phyloP scores from a whole-genome alignment of 2,113 vertebrate species.

The Pelusios castaneus region DNA sequence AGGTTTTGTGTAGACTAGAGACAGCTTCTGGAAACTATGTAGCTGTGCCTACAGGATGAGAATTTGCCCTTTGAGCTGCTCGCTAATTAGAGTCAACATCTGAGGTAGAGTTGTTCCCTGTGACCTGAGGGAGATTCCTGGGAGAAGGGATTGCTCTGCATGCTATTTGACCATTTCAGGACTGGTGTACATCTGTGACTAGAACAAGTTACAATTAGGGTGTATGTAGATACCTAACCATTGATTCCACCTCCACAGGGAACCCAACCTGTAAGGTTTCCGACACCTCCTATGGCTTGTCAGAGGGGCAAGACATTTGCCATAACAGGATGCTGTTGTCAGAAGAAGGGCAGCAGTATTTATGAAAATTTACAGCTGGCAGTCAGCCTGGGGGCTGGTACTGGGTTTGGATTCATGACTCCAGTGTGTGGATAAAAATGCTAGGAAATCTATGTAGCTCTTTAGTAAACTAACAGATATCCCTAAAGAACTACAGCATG shows the following conservation, averaged over 20 bases:
- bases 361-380: neutral
- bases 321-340: too few relatives aligned
- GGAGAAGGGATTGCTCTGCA: neutral
- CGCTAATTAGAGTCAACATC: neutral
- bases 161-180: neutral
- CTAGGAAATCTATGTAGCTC: neutral
- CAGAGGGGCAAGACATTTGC: neutral
- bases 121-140: neutral
- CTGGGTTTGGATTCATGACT: neutral
- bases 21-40: neutral
- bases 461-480: neutral
- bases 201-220: too few relatives aligned
- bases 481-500: neutral
- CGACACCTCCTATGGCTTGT: neutral
- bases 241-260: too few relatives aligned
- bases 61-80: neutral
- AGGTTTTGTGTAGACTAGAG: neutral
- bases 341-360: neutral
- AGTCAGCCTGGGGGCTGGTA: neutral
- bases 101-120: neutral
- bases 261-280: too few relatives aligned
- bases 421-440: neutral
- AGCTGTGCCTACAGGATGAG: neutral
- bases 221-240: neutral
- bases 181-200: neutral